These are phyloP conservation scores for Halichoeres trimaculatus DNA, from an alignment of 2,113 vertebrate species.

Conservation along the genomic window DNA sequence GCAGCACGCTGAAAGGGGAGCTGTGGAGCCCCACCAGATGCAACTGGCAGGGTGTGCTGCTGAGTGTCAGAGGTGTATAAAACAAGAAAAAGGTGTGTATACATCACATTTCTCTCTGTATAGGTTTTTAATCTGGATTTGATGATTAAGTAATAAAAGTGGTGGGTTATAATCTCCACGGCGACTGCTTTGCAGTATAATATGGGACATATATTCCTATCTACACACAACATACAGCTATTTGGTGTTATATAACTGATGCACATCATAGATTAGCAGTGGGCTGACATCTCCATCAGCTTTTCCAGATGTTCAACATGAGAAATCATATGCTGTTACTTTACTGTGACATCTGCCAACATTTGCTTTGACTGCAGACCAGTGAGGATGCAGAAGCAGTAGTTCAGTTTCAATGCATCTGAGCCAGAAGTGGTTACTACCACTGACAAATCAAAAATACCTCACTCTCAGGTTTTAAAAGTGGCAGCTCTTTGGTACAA, in stretches of 20 bases:
- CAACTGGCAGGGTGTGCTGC: too few relatives aligned
- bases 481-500: too few relatives aligned
- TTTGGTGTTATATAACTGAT: not conserved
- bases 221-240: not conserved
- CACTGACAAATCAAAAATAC: too few relatives aligned
- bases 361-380: not conserved
- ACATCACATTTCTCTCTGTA: not conserved
- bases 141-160: not conserved
- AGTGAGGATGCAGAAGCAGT: not conserved
- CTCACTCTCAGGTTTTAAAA: too few relatives aligned
- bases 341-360: not conserved
- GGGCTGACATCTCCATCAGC: not conserved
- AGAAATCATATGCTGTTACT: not conserved
- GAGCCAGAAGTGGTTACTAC: too few relatives aligned
- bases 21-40: too few relatives aligned
- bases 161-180: slow-evolving; percentile 5
- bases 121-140: not conserved
- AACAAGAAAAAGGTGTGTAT: too few relatives aligned
- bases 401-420: not conserved
- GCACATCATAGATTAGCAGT: not conserved
- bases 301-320: slow-evolving; percentile 7
- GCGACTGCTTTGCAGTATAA: not conserved
- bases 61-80: not conserved
- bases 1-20: too few relatives aligned
- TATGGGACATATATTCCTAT: too few relatives aligned